Base-by-base conservation (phyloP, 2,888 invertebrate genomes). In the Apodemia mormo region DNA sequence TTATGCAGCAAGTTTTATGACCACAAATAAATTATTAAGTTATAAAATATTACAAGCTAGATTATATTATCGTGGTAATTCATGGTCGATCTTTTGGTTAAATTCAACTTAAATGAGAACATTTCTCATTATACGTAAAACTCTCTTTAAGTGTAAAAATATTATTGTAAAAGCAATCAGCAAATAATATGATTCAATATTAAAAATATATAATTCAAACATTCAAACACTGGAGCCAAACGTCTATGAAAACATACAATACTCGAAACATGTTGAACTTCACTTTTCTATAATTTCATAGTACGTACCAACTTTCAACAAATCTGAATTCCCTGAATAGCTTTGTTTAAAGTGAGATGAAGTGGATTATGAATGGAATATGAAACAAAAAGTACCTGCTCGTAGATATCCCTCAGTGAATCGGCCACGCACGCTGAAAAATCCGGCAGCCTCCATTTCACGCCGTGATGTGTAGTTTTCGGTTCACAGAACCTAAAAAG, bases 361-460 rank as follows among this genome's bases (percentile, higher is more conserved):
- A 54, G 52, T 54, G 52, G 7, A 1, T 54, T 54, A 54, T 54
- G 52, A 54, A 54, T 54, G 52, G 52, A 54, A 54, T n/a, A 52
- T 33, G 37, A 37, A 54, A 29, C 33, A 49, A 30, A 58, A 67
- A 45, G 37, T 85, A 96, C 96, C 87, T 95, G 94, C 77, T 95
- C 94, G 80, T 95, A 95, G 74, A 95, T 95, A 77, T 94, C 88
- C 68, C 94, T 86, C 45, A 96, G 84, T 1, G 95, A 94, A 78
- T 96, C 95, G 43, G 96, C 94, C 37, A 96, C 90, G 81, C 97
- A 97, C 30, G 93, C 93, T 1, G 96, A 96, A 82, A 96, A 97
- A 83, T 97, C 96, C 0, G 97, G 96, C 65, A 94, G 85, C 77
- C 95, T 94, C 97, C 97, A 97, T 74, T 95, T 95, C 0, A 96